These are phyloP conservation scores for Macrostomum cliftonense DNA, from an alignment of 2,888 invertebrate species.

Conservation along the genomic window DNA sequence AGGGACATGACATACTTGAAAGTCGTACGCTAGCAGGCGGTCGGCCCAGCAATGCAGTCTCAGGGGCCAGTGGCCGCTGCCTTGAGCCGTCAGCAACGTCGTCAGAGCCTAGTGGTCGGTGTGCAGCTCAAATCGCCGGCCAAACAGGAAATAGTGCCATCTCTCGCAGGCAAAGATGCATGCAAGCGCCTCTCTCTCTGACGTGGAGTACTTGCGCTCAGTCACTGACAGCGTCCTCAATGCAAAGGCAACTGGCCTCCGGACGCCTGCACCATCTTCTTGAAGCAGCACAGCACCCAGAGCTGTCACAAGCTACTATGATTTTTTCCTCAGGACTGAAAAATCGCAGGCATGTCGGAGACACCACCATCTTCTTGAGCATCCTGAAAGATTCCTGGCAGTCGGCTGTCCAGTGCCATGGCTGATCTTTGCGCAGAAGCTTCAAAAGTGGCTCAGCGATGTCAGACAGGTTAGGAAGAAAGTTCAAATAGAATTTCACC, in stretches of 20 bases:
- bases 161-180: conserved; percentile 13
- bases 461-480: conserved; percentile 12
- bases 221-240: conserved; percentile 1
- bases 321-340: conserved; percentile 12
- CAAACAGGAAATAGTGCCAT: conserved; percentile 13
- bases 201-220: conserved; percentile 13
- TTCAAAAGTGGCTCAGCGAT: conserved; percentile 12
- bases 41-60: background rate
- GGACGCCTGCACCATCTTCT: background rate
- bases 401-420: conserved; percentile 14
- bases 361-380: conserved; percentile 11
- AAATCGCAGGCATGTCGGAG: conserved; percentile 13
- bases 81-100: background rate
- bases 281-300: conserved; percentile 15
- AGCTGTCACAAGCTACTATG: conserved; percentile 14
- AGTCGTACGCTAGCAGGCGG: background rate
- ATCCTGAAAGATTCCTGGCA: conserved; percentile 13
- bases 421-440: conserved; percentile 6
- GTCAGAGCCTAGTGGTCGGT: conserved; percentile 15
- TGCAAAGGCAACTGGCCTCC: conserved; percentile 5
- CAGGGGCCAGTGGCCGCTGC: background rate
- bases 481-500: conserved; percentile 14
- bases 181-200: conserved; percentile 15
- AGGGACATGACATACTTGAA: background rate
- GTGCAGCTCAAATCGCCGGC: conserved; percentile 10